Percentiles rank a stretch among this genome's conserved stretches.
Conservation (phyloP, 2,113 vertebrate genomes). For the Pelobates fuscus region DNA sequence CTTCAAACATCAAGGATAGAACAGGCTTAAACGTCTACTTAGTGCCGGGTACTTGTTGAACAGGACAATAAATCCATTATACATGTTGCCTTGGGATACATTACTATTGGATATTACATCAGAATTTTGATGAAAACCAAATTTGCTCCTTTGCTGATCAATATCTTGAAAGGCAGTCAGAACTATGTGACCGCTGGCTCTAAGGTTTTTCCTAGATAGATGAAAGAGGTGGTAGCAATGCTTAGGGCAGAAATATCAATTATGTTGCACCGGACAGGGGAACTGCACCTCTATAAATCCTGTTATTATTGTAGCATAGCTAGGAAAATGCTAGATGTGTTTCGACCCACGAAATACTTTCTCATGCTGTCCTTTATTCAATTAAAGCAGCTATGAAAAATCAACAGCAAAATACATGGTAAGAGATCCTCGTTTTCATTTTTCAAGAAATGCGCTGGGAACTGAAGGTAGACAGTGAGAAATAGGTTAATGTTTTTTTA, state of each 20-base stretch:
- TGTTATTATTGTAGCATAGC: slow-evolving; percentile 40
- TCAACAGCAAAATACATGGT: slow-evolving; percentile 42
- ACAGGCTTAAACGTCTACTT: slow-evolving; percentile 30
- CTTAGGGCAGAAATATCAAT: slow-evolving; percentile 49
- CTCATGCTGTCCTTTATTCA: slow-evolving; percentile 47
- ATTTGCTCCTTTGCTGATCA: slow-evolving; percentile 32
- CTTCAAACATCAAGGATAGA: slow-evolving; percentile 18
- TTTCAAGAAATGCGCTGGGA: slow-evolving; percentile 14
- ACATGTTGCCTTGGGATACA: slow-evolving; percentile 34
- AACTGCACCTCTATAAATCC: slow-evolving; percentile 43
- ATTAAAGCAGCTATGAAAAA: slow-evolving; percentile 46
- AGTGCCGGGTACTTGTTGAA: slow-evolving; percentile 16
- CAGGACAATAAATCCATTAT: slow-evolving; percentile 33
- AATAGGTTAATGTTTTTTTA: not conserved
- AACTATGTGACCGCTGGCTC: slow-evolving; percentile 7
- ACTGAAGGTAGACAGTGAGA: slow-evolving; percentile 4
- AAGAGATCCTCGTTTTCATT: slow-evolving; percentile 5
- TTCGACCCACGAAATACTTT: slow-evolving; percentile 43
- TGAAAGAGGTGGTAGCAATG: slow-evolving; percentile 26
- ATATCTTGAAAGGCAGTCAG: slow-evolving; percentile 22
- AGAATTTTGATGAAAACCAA: slow-evolving; percentile 41
- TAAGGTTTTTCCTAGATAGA: slow-evolving; percentile 17
- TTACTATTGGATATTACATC: slow-evolving; percentile 39
- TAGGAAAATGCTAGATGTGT: slow-evolving; percentile 38
- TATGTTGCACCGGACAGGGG: slow-evolving; percentile 41